A percentile compares a stretch with the other conserved stretches of the same genome.
phyloP scores from a whole-genome alignment of 2,888 invertebrate genomes.

The Ganaspis brasiliensis region DNA sequence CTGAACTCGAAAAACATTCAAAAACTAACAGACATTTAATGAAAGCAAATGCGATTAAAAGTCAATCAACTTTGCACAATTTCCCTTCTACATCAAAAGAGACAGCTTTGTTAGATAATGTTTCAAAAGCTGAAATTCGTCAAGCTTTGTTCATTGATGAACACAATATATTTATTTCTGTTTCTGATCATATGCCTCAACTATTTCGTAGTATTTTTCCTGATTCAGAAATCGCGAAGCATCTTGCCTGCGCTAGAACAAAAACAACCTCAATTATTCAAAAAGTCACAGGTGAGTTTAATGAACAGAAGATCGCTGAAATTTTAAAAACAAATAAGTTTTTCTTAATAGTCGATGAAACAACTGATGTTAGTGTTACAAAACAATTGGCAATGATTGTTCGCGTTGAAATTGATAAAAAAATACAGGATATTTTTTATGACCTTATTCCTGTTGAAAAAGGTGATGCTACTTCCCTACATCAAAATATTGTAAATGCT shows the following conservation, averaged over 20 bases:
- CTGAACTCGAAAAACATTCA: too few species aligned
- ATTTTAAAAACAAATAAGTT: background rate
- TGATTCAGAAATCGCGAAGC: background rate
- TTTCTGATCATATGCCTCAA: slow-evolving; percentile 1
- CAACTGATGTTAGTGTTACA: background rate
- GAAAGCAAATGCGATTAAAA: too few species aligned
- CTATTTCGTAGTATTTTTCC: background rate
- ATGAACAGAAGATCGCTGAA: too few species aligned
- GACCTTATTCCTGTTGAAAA: background rate
- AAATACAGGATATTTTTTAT: background rate
- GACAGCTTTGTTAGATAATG: too few species aligned
- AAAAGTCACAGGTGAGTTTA: too few species aligned
- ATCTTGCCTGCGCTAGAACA: background rate
- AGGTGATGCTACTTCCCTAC: too few species aligned
- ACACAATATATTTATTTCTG: background rate
- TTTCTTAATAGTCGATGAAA: background rate
- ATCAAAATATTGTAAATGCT: too few species aligned
- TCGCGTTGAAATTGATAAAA: background rate
- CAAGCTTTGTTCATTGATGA: background rate
- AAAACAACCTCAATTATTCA: background rate
- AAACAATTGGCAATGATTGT: background rate
- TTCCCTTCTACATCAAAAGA: too few species aligned
- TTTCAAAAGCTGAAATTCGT: too few species aligned
- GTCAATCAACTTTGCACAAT: too few species aligned
- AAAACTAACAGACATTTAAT: too few species aligned